These are phyloP conservation scores for Eupleurogrammus muticus DNA, from an alignment of 2,797 vertebrate genomes.

Conservation along the genomic window DNA sequence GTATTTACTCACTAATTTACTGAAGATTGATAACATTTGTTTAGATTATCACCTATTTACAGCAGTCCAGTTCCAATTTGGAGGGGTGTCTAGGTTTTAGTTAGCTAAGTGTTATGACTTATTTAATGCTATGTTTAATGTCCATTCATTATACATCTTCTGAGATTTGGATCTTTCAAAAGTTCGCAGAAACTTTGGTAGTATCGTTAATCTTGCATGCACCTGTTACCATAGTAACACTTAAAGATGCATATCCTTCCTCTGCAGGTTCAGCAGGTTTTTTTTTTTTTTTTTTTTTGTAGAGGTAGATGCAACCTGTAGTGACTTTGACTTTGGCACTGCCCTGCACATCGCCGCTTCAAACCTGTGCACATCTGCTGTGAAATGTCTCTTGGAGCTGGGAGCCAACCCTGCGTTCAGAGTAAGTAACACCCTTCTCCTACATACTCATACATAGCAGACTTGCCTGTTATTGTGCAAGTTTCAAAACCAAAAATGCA, in stretches of 20 bases:
- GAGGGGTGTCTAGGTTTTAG: background rate
- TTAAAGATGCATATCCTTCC: background rate
- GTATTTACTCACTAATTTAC: too few relatives aligned
- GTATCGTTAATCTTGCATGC: background rate
- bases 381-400: constrained; percentile 92
- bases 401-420: constrained; percentile 96
- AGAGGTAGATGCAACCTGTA: constrained; percentile 98
- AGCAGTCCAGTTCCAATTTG: background rate
- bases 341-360: constrained; percentile 96
- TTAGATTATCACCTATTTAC: constrained; percentile 20
- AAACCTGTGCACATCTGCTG: constrained; percentile 93
- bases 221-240: background rate
- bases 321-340: constrained; percentile 98
- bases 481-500: too few relatives aligned
- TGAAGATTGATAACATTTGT: constrained; percentile 20
- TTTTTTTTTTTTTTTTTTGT: constrained; percentile 25
- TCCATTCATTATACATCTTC: background rate
- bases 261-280: background rate
- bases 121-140: background rate
- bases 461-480: background rate
- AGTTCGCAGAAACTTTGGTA: too few relatives aligned
- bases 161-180: background rate
- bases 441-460: constrained; percentile 9
- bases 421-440: constrained; percentile 77
- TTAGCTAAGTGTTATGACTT: background rate